Evolutionary conservation across 2,113 vertebrate genomes (phyloP).

Genomic region (Nothoprocta perdicaria): DNA sequence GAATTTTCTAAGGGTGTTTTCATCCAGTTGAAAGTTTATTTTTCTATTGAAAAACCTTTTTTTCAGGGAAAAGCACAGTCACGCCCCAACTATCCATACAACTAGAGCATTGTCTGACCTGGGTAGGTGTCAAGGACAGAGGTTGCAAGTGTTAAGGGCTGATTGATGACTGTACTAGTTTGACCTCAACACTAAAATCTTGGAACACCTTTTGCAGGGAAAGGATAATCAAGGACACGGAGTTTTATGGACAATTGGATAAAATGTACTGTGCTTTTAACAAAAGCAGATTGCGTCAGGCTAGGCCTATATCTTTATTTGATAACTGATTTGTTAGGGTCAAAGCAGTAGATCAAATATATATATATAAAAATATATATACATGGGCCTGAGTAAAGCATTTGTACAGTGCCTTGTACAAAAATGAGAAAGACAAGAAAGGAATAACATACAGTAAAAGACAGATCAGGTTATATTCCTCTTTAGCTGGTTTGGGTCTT

Average conservation of each 20-base stretch:
- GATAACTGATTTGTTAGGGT: slow-evolving; percentile 34
- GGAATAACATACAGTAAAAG: neutral
- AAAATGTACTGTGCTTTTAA: slow-evolving; percentile 9
- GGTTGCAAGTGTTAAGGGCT: neutral
- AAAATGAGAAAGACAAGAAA: slow-evolving; percentile 8
- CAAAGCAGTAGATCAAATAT: slow-evolving; percentile 9
- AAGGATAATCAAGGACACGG: slow-evolving; percentile 1
- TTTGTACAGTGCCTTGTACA: rapidly evolving
- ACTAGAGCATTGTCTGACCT: neutral
- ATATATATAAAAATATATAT: neutral
- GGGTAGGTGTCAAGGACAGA: neutral
- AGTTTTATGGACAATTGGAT: slow-evolving; percentile 3
- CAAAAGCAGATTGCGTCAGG: neutral
- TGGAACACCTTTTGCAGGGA: neutral
- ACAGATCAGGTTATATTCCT: slow-evolving; percentile 7
- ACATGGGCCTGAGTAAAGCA: neutral
- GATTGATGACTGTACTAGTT: neutral
- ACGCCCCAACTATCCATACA: neutral
- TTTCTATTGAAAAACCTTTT: neutral
- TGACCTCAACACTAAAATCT: neutral
- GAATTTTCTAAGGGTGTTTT: neutral
- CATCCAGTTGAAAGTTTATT: neutral
- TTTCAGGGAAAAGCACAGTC: neutral
- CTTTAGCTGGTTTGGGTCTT: neutral
- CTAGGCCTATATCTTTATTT: neutral